Conservation (phyloP, 2,113 vertebrate species). For the Cercopithecus mona region DNA sequence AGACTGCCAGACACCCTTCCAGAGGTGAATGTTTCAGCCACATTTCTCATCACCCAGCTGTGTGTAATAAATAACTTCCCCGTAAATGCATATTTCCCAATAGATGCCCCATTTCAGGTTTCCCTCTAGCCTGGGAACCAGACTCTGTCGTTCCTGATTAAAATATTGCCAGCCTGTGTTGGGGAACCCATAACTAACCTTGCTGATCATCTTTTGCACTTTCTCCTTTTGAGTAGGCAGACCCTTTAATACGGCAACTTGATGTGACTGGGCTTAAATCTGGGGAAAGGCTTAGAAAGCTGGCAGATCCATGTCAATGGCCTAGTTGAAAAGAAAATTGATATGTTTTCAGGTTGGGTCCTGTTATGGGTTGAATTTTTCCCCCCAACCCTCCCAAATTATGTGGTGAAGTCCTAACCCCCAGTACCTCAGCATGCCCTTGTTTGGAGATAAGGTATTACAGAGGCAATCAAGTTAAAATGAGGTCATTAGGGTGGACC, state of each 20-base stretch:
- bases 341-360: neutral
- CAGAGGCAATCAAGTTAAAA: neutral
- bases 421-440: neutral
- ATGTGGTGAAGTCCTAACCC: neutral
- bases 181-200: neutral
- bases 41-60: conserved; percentile 45
- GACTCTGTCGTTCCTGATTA: conserved; percentile 37
- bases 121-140: conserved; percentile 50
- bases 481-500: neutral
- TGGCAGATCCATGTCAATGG: neutral
- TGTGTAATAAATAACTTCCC: conserved; percentile 61
- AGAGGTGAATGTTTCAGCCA: conserved; percentile 16
- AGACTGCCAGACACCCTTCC: conserved; percentile 62
- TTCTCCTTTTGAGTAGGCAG: neutral
- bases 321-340: neutral
- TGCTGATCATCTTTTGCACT: neutral
- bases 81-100: conserved; percentile 58
- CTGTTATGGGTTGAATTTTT: neutral
- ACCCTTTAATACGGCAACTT: neutral
- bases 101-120: conserved; percentile 12
- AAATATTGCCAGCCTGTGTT: conserved; percentile 30
- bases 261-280: neutral
- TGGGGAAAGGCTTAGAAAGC: neutral
- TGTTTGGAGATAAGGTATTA: neutral
- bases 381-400: neutral